These are phyloP conservation scores for Trachemys scripta DNA, from an alignment of 2,113 vertebrate genomes.

Conservation along the genomic window DNA sequence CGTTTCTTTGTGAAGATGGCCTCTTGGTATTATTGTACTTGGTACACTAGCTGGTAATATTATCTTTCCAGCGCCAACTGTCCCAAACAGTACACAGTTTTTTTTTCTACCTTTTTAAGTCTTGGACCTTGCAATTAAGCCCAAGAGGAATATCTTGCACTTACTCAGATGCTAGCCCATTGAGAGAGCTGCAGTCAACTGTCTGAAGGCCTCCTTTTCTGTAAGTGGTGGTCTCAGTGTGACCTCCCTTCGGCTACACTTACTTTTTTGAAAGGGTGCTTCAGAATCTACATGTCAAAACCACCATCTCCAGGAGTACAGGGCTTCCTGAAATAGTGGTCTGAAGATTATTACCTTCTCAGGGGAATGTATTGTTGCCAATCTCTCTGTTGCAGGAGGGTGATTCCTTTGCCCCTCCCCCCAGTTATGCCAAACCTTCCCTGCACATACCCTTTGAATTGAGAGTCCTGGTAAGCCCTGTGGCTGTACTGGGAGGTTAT, in stretches of 20 bases:
- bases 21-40: background rate
- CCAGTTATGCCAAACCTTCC: background rate
- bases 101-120: background rate
- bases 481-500: background rate
- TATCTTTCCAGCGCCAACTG: too few species aligned
- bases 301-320: slow-evolving; percentile 18
- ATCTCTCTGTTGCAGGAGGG: accelerated
- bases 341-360: background rate
- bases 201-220: slow-evolving; percentile 41
- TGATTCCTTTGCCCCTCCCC: background rate
- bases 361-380: background rate
- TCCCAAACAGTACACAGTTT: background rate
- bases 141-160: background rate
- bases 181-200: background rate
- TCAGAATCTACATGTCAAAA: background rate
- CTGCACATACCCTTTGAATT: background rate
- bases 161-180: slow-evolving; percentile 53
- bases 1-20: background rate
- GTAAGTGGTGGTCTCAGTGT: slow-evolving; percentile 33
- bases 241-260: background rate
- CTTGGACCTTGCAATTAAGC: background rate
- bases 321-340: background rate
- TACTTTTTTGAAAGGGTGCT: background rate
- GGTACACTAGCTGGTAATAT: background rate
- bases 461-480: background rate